Base-by-base conservation (phyloP, 1,140 invertebrate genomes). In the Idris sp. region DNA sequence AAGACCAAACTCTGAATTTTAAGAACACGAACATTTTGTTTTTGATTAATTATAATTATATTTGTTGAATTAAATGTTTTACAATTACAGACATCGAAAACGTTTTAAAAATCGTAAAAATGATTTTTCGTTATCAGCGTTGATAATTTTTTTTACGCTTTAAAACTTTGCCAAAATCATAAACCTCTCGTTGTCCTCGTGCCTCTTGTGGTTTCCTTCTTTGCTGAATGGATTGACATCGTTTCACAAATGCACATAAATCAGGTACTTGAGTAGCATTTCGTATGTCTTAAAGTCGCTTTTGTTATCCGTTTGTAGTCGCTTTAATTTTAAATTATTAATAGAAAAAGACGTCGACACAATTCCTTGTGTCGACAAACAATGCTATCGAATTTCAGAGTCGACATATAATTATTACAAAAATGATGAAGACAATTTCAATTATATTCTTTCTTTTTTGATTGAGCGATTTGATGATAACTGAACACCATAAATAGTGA, bases 241-340 rank as follows among this genome's bases (percentile, higher is more conserved):
- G 53, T 43, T 56, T 74, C 31, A 49, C 68, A 73, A 73, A 82
- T 75, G 65, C 74, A 82, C 71, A 77, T 81, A 79, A 74, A 77
- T 83, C 81, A 83, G 81, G 81, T 83, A 83, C 81, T 82, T 78
- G 69, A 83, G 81, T 83, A 83, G 81, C 82, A 79, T 81, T 62
- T 79, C 53, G 38, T 76, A 49, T 46, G 48, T 82, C 46, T 67
- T 68, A 53, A 18, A 22, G 14, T 61, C 28, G 26, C 40, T 33
- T 58, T 41, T 44, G 4, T 67, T 56, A 5, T 11, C 15, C 40
- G 30, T 44, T 9, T n/a, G n/a, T n/a, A n/a, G n/a, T n/a, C n/a
- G 18, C 25, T 54, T 54, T 8, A 38, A 46, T 30, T n/a, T 65
- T 54, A 11, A 31, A 9, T 43, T 11, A 18, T 30, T 33, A 16